A percentile compares a stretch with the other conserved stretches of the same genome.
Evolutionary conservation across 2,888 invertebrate species (phyloP).

Genomic region (Callyntrura guangdongensis): DNA sequence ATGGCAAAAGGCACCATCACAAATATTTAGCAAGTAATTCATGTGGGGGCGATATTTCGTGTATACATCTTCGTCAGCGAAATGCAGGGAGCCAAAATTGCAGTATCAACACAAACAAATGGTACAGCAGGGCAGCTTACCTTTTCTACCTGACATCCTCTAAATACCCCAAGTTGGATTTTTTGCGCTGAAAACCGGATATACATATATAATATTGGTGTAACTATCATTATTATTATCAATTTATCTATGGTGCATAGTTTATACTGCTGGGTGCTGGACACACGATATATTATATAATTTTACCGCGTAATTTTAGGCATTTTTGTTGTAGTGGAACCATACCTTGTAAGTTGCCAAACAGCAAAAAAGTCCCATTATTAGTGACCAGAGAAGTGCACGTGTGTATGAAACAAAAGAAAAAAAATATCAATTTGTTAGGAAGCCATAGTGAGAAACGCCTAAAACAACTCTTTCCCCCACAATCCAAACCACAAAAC

Average conservation of each 20-base stretch:
- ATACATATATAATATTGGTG: background rate
- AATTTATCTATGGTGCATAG: background rate
- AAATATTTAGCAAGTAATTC: background rate
- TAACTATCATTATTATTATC: background rate
- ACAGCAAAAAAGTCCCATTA: background rate
- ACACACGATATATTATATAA: background rate
- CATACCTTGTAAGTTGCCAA: background rate
- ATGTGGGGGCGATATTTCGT: too few relatives aligned
- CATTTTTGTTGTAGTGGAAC: too few relatives aligned
- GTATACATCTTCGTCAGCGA: too few relatives aligned
- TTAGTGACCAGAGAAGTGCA: background rate
- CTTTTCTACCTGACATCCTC: background rate
- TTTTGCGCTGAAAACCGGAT: background rate
- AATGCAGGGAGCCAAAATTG: too few relatives aligned
- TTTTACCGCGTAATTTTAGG: background rate
- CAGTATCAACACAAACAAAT: background rate
- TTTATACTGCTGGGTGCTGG: too few relatives aligned
- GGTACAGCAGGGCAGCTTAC: background rate
- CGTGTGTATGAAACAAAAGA: constrained; percentile 40
- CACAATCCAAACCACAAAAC: background rate
- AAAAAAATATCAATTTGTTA: constrained; percentile 44
- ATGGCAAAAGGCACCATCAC: background rate
- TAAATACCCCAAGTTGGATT: background rate
- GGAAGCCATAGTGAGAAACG: constrained; percentile 38
- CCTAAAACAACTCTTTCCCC: constrained; percentile 38